Percentiles rank a stretch among this genome's conserved stretches.
Conservation (phyloP, 1,140 invertebrate genomes). For the Tenebrio molitor region DNA sequence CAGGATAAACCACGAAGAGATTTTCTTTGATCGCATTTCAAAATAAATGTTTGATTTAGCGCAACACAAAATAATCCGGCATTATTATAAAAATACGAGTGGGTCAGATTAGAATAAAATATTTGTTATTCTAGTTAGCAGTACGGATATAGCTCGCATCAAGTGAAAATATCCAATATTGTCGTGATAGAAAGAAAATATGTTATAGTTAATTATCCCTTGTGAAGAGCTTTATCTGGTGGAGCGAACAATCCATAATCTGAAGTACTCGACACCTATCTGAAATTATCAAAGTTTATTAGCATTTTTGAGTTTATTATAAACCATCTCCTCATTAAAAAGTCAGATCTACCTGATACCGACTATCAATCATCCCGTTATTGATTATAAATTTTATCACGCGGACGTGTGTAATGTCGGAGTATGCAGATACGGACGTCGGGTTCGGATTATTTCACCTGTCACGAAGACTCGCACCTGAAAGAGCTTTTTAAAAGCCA, state of each 20-base stretch:
- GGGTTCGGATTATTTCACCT: conserved; percentile 4
- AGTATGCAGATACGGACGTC: conserved; percentile 6
- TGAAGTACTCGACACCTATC: conserved; percentile 26
- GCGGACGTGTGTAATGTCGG: not conserved
- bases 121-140: not conserved
- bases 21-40: conserved; percentile 10
- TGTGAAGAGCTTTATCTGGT: conserved; percentile 1
- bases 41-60: not conserved
- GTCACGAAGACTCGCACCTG: conserved; percentile 10
- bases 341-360: conserved; percentile 17
- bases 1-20: too few species aligned
- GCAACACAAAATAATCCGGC: not conserved
- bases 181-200: not conserved
- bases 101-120: not conserved
- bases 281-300: conserved; percentile 27
- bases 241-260: conserved; percentile 22
- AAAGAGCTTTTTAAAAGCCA: conserved; percentile 5
- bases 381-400: conserved; percentile 33
- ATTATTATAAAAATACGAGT: conserved; percentile 7
- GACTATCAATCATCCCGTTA: conserved; percentile 12
- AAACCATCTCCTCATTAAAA: conserved; percentile 30
- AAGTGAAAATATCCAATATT: not conserved
- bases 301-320: conserved; percentile 38
- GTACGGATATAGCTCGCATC: not conserved
- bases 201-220: not conserved